phyloP scores from a whole-genome alignment of 2,888 invertebrate species.

The Uropetala carovei region DNA sequence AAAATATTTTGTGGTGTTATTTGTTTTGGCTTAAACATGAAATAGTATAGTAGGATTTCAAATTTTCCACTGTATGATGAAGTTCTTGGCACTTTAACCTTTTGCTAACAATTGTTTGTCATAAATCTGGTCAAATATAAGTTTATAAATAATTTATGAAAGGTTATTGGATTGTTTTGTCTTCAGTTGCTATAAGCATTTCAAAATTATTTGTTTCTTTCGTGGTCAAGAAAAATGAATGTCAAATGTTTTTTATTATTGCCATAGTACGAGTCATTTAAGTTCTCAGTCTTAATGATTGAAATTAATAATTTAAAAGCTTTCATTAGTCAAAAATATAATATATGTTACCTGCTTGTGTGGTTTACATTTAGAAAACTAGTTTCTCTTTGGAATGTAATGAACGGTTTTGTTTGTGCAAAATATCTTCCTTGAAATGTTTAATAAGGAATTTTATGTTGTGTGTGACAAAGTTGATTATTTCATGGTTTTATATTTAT shows the following conservation, averaged over 20 bases:
- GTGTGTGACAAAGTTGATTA: background rate
- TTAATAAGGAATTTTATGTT: background rate
- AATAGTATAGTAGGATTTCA: background rate
- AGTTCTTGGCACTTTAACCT: background rate
- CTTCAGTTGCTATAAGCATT: background rate
- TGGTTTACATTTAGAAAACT: background rate
- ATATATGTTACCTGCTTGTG: background rate
- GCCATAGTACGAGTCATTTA: background rate
- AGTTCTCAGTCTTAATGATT: background rate
- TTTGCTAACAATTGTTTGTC: background rate
- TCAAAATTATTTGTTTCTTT: background rate
- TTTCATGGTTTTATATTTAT: slow-evolving; percentile 29
- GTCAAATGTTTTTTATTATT: background rate
- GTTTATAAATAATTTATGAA: background rate
- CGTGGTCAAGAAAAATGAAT: background rate
- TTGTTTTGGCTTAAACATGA: slow-evolving; percentile 22
- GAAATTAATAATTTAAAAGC: background rate
- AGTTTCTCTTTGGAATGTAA: background rate
- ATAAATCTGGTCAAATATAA: slow-evolving; percentile 5
- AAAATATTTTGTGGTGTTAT: background rate
- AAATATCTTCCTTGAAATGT: background rate
- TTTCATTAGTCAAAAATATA: background rate
- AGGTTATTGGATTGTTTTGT: background rate
- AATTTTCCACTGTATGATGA: background rate
- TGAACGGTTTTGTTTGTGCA: background rate